Percentiles rank a stretch among this genome's conserved stretches.
Conservation (phyloP, 92 coral and sea anemone genomes). For the Epizoanthus illoricatus region DNA sequence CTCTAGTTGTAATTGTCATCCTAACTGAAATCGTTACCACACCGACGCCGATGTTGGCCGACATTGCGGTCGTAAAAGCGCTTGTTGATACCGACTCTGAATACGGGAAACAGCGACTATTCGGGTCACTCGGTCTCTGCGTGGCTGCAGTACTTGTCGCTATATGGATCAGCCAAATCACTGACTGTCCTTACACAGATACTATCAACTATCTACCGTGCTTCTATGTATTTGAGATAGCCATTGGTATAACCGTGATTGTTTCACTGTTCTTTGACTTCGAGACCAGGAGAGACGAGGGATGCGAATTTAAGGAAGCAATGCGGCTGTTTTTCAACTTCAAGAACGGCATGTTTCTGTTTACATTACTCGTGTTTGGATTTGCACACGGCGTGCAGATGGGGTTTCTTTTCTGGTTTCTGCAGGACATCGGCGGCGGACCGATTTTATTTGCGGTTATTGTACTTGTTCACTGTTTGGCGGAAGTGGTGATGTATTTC, state of each 20-base stretch:
- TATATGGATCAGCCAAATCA: conserved; percentile 59
- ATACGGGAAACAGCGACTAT: conserved; percentile 78
- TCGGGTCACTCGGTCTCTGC: conserved; percentile 77
- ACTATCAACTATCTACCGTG: conserved; percentile 79
- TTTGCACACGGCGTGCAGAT: conserved; percentile 77
- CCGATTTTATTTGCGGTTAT: conserved; percentile 73
- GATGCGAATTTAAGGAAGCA: conserved; percentile 52
- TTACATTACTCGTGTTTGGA: conserved; percentile 67
- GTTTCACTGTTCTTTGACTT: conserved; percentile 76
- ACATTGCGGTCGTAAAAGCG: conserved; percentile 75
- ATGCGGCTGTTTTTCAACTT: conserved; percentile 66
- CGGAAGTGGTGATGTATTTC: conserved; percentile 78
- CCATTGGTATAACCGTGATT: conserved; percentile 70
- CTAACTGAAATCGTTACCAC: conserved; percentile 84
- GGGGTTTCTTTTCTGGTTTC: conserved; percentile 79
- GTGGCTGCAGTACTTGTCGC: conserved; percentile 76
- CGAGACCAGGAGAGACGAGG: conserved; percentile 47
- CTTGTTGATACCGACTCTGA: conserved; percentile 73
- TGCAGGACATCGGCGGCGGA: conserved; percentile 84
- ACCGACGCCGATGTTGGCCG: conserved; percentile 89
- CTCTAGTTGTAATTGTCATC: conserved; percentile 69
- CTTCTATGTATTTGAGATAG: conserved; percentile 75
- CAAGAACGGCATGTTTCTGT: conserved; percentile 73
- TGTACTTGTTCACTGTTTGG: conserved; percentile 66
- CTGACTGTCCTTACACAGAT: conserved; percentile 71